Evolutionary conservation across 2,888 invertebrate species (phyloP).

Genomic region (Apodemia duryi): DNA sequence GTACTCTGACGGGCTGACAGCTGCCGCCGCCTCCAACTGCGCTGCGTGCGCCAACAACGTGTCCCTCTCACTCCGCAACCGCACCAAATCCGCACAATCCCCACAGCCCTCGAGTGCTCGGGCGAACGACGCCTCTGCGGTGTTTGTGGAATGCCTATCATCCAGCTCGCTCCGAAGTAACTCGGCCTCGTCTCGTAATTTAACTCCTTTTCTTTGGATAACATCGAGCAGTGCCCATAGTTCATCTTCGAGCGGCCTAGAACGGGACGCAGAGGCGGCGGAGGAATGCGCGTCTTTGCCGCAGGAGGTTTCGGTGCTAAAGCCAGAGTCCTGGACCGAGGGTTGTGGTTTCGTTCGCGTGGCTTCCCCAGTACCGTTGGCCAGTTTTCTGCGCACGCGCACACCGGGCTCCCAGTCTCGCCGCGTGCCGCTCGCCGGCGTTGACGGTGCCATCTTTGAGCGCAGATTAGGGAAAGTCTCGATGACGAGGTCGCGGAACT

Average conservation of each 20-base stretch:
- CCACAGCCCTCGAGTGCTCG: slow-evolving; percentile 57
- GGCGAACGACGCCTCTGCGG: slow-evolving; percentile 81
- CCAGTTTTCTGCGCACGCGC: slow-evolving; percentile 83
- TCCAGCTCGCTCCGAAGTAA: slow-evolving; percentile 73
- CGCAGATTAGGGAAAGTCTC: slow-evolving; percentile 95
- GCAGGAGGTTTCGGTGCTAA: slow-evolving; percentile 92
- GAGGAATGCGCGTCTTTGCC: slow-evolving; percentile 89
- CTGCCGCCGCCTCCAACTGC: slow-evolving; percentile 85
- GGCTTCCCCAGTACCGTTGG: slow-evolving; percentile 64
- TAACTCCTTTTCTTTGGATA: slow-evolving; percentile 87
- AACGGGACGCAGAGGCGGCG: slow-evolving; percentile 74
- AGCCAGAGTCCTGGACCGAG: slow-evolving; percentile 89
- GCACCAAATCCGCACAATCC: slow-evolving; percentile 71
- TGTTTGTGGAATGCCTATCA: slow-evolving; percentile 63
- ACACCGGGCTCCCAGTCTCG: slow-evolving; percentile 91
- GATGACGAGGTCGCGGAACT: slow-evolving; percentile 96
- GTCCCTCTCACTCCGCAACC: slow-evolving; percentile 86
- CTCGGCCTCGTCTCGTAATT: slow-evolving; percentile 84
- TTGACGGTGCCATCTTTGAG: slow-evolving; percentile 88
- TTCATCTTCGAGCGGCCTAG: slow-evolving; percentile 85
- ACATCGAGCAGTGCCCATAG: slow-evolving; percentile 92
- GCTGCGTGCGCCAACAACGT: slow-evolving; percentile 85
- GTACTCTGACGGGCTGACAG: slow-evolving; percentile 52
- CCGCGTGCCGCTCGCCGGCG: slow-evolving; percentile 68
- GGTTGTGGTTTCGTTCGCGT: slow-evolving; percentile 81